Conservation (phyloP, 2,888 invertebrate species). For the Eupeodes luniger region DNA sequence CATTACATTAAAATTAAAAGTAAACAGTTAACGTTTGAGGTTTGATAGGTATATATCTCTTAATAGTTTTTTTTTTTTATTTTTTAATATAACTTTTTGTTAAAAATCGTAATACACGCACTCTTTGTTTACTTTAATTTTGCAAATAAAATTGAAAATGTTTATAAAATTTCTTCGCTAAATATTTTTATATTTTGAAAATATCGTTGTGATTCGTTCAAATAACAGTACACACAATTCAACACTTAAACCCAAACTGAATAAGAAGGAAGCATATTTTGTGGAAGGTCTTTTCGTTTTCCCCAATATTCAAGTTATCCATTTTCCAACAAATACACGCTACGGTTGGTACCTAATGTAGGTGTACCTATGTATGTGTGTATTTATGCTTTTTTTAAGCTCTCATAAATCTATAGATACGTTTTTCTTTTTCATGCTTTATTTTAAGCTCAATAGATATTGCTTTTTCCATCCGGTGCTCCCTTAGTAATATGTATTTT, state of each 20-base stretch:
- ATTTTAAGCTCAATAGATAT: slow-evolving; percentile 2
- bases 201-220: slow-evolving; percentile 20
- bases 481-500: background rate
- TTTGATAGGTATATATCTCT: background rate
- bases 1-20: background rate
- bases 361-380: background rate
- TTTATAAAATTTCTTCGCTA: background rate
- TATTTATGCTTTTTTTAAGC: slow-evolving; percentile 1
- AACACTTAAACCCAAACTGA: slow-evolving; percentile 72
- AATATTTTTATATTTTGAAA: background rate
- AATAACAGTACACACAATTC: slow-evolving; percentile 65
- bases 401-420: background rate
- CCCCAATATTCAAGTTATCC: slow-evolving; percentile 52
- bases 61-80: background rate
- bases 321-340: slow-evolving; percentile 22
- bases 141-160: background rate
- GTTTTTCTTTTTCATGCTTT: background rate
- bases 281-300: slow-evolving; percentile 61
- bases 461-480: background rate
- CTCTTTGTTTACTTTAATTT: background rate
- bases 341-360: background rate
- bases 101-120: slow-evolving; percentile 23
- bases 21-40: background rate
- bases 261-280: slow-evolving; percentile 63
- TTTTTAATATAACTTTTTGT: background rate